These are phyloP conservation scores for Penaeus vannamei DNA, from an alignment of 1,140 invertebrate species.

Conservation along the genomic window DNA sequence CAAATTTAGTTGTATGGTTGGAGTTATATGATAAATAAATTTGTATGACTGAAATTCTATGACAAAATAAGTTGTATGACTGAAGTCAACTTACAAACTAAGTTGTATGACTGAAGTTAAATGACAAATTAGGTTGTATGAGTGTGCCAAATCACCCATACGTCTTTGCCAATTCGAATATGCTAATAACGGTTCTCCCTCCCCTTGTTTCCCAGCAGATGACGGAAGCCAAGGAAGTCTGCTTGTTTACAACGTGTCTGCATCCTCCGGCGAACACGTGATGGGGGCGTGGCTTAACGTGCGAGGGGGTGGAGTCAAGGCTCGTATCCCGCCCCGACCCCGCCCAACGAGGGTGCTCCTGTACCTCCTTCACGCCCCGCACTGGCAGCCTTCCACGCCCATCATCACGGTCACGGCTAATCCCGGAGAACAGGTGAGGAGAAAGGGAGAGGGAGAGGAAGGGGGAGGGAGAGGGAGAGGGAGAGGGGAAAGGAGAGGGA, in stretches of 20 bases:
- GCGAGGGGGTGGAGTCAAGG: background rate
- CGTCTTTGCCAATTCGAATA: no score
- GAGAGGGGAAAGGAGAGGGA: no score
- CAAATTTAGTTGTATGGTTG: no score
- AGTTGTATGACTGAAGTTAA: no score
- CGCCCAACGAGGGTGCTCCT: background rate
- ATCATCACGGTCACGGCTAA: background rate
- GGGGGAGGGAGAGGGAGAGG: no score
- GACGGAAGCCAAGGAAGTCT: background rate
- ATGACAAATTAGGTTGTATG: no score
- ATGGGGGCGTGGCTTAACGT: constrained; percentile 21
- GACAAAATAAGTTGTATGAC: no score
- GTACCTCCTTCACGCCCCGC: background rate
- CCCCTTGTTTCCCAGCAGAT: background rate
- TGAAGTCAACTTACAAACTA: no score
- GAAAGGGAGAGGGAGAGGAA: background rate
- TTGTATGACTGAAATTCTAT: no score
- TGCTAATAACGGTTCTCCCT: no score
- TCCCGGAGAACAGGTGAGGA: constrained; percentile 4
- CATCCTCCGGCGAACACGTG: background rate
- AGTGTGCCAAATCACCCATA: no score
- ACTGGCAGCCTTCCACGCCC: background rate
- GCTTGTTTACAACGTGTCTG: constrained; percentile 18
- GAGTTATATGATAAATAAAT: no score
- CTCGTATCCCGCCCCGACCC: background rate